Evolutionary conservation across 1,140 invertebrate species (phyloP).

Genomic region (Heliothis virescens): DNA sequence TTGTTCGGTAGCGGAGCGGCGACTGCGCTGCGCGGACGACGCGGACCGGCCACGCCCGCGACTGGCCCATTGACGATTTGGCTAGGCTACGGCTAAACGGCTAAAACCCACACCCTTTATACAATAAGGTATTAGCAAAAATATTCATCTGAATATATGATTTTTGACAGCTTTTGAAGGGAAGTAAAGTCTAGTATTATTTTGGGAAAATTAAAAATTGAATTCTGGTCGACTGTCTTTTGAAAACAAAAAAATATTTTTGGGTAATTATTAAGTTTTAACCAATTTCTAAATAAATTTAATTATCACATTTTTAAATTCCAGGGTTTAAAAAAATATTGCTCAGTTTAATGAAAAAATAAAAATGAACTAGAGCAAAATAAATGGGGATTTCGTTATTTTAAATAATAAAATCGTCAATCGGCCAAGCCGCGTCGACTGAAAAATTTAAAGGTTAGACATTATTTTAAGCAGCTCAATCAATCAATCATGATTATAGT

Average conservation of each 20-base stretch:
- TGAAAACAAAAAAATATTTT: no score
- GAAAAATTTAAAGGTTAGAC: constrained; percentile 72
- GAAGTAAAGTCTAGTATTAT: no score
- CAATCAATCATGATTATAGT: constrained; percentile 31
- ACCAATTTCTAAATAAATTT: no score
- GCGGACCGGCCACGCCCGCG: constrained; percentile 32
- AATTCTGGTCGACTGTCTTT: no score
- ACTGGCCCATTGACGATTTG: constrained; percentile 55
- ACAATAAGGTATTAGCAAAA: neutral
- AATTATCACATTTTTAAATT: no score
- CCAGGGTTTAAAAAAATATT: no score
- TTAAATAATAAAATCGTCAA: constrained; percentile 62
- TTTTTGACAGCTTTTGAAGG: neutral
- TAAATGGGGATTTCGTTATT: neutral
- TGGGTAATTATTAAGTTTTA: no score
- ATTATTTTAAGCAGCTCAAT: constrained; percentile 63
- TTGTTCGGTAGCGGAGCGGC: constrained; percentile 51
- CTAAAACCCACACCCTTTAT: no score
- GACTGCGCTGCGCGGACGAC: constrained; percentile 41
- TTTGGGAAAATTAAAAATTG: no score
- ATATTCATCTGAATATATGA: neutral
- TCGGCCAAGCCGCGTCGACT: constrained; percentile 61
- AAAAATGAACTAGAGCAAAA: neutral
- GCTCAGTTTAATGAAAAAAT: no score
- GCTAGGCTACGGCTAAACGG: neutral